phyloP scores from a whole-genome alignment of 2,113 vertebrate species.

The Perca fluviatilis region DNA sequence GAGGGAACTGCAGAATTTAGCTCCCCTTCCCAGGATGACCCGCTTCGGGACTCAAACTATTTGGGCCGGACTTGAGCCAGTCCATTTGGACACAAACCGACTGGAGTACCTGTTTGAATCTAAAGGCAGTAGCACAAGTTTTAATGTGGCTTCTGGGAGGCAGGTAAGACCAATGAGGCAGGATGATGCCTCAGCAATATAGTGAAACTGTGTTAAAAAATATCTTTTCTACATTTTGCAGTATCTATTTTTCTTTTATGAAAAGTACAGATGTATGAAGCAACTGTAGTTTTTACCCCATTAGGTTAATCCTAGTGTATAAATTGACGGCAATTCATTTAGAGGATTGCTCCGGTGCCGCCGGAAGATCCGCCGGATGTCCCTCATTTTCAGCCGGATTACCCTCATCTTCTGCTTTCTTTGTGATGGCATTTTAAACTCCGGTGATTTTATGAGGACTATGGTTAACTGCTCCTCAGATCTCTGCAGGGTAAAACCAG shows the following conservation, averaged over 20 bases:
- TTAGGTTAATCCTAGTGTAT: too few species aligned
- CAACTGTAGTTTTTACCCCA: background rate
- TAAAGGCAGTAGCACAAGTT: constrained; percentile 62
- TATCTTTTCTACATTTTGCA: background rate
- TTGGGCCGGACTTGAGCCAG: constrained; percentile 82
- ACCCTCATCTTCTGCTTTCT: too few species aligned
- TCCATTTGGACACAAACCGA: constrained; percentile 78
- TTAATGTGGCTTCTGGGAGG: constrained; percentile 47
- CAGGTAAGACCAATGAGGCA: constrained; percentile 63
- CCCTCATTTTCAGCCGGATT: too few species aligned
- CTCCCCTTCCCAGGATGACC: constrained; percentile 79
- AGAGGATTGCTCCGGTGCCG: too few species aligned
- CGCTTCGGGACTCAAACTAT: constrained; percentile 84
- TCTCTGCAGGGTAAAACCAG: too few species aligned
- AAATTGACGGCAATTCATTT: too few species aligned
- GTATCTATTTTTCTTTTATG: too few species aligned
- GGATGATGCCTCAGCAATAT: background rate
- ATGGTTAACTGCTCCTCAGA: too few species aligned
- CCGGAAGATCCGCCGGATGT: too few species aligned
- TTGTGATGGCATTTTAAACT: too few species aligned
- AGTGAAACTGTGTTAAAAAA: background rate
- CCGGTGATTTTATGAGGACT: too few species aligned
- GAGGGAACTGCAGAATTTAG: constrained; percentile 78
- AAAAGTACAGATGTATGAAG: background rate
- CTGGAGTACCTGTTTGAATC: constrained; percentile 82